Base-by-base conservation (phyloP, 1,140 invertebrate species). In the Chionoecetes opilio region DNA sequence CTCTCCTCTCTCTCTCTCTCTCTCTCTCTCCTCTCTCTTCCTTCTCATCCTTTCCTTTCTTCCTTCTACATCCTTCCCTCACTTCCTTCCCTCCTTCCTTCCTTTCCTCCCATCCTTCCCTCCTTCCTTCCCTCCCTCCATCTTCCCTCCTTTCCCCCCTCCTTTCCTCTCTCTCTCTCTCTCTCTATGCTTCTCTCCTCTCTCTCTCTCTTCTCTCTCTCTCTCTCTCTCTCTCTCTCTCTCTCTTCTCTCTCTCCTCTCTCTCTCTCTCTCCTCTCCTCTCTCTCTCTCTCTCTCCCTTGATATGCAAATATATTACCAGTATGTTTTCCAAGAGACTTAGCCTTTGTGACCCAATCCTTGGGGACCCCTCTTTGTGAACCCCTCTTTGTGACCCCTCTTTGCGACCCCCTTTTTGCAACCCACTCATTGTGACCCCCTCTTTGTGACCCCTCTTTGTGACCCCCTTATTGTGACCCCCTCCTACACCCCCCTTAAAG, bases 151-250 rank as follows among this genome's bases (percentile, higher is more conserved):
- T 86, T 21, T 35, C 32, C 32, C 31, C 32, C 35, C 32, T 3
- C 0, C 37, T 38, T n/a, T 35, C 85, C 85, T 75, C 63, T n/a
- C 26, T 75, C 26, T 75, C 63, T 75, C 63, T 75, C 91, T 82
- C 3, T 82, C 3, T 37, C 63, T n/a, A 31, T 21, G 26, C 31
- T 17, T 34, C 5, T 82, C 32, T 32, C 26, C 53, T 82, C 46
- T 92, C 46, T 92, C 91, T 92, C 46, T 92, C 88, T 90, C 46
- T 82, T 92, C 63, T 82, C 91, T 92, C 63, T 82, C 46, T 86
- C 84, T 82, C 46, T 92, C 41, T 90, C 41, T 87, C 86, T 87
- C 86, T 87, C 86, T 87, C 86, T 87, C 86, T 87, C 86, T 87
- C 85, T 31, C 85, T 87, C 85, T 32, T 87, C 85, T 87, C 85